Conservation (phyloP, 1,140 invertebrate species). For the Dendrolimus kikuchii region DNA sequence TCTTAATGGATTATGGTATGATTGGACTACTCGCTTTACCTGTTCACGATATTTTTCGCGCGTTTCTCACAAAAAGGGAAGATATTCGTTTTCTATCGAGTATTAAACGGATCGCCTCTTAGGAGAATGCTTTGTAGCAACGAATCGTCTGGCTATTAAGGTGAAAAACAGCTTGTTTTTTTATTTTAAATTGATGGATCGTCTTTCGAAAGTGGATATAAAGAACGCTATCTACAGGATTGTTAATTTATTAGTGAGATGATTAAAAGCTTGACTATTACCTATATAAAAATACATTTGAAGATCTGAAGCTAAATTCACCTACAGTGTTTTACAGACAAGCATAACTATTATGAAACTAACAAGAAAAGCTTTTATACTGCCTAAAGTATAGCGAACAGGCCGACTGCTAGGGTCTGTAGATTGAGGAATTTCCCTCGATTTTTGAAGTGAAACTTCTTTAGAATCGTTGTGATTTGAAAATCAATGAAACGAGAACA, state of each 20-base stretch:
- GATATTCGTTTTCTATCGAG: constrained; percentile 41
- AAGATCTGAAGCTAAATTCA: too few species aligned
- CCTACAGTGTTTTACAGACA: too few species aligned
- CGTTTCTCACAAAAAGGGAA: constrained; percentile 33
- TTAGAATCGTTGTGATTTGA: too few species aligned
- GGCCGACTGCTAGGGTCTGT: too few species aligned
- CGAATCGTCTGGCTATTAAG: constrained; percentile 32
- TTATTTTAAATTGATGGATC: constrained; percentile 4
- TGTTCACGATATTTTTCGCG: constrained; percentile 35
- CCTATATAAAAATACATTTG: too few species aligned
- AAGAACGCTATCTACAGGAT: too few species aligned
- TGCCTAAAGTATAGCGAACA: too few species aligned
- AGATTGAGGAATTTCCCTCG: too few species aligned
- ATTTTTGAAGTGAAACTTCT: too few species aligned
- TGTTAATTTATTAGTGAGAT: constrained; percentile 14
- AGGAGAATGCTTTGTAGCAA: constrained; percentile 21
- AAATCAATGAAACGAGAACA: too few species aligned
- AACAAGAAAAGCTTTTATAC: too few species aligned
- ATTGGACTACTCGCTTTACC: constrained; percentile 58
- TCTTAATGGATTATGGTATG: constrained; percentile 68
- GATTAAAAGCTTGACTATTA: neutral
- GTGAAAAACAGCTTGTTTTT: constrained; percentile 41
- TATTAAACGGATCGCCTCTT: constrained; percentile 26
- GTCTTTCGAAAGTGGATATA: constrained; percentile 6
- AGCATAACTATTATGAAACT: too few species aligned